Conservation (phyloP, 2,113 vertebrate species). For the Anarhynchus alexandrinus region DNA sequence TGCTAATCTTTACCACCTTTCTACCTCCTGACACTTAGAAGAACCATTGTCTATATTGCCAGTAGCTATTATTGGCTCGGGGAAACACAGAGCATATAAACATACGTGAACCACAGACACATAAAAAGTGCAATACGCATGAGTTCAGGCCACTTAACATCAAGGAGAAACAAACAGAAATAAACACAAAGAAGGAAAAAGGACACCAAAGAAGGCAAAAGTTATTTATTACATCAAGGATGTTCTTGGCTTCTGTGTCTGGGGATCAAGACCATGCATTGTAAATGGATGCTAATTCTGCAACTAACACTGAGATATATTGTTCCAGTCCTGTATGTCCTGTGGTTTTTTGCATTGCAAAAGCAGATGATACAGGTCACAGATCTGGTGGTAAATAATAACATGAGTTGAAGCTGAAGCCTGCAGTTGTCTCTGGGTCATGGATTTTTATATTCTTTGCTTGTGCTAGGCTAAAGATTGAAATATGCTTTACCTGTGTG, state of each 20-base stretch:
- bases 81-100: not conserved
- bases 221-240: not conserved
- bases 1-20: not conserved
- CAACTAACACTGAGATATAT: not conserved
- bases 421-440: not conserved
- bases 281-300: not conserved
- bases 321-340: not conserved
- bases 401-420: not conserved
- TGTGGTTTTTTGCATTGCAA: not conserved
- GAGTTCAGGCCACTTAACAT: not conserved
- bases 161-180: not conserved
- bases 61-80: not conserved
- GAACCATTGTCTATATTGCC: not conserved
- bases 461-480: not conserved
- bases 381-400: not conserved
- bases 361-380: not conserved
- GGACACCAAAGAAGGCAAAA: not conserved
- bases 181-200: not conserved
- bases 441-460: constrained; percentile 3
- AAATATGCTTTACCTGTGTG: not conserved
- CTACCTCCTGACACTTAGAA: not conserved
- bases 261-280: not conserved
- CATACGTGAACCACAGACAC: not conserved
- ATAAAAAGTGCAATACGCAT: not conserved
- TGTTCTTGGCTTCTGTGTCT: not conserved